Evolutionary conservation across 2,888 invertebrate genomes (phyloP).

Genomic region (Pantelozetes paolii): DNA sequence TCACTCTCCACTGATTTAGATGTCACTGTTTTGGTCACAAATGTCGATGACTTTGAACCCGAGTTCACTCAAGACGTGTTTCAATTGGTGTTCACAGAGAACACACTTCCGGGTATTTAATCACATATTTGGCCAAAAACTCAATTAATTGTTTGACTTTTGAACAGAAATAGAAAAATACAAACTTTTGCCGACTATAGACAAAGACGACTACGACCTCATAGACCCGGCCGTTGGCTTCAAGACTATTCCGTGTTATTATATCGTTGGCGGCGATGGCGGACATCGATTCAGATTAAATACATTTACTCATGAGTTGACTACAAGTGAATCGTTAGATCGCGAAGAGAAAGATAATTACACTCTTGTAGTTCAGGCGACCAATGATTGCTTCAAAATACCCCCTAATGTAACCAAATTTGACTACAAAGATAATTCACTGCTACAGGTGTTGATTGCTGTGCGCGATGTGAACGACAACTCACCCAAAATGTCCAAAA

Average conservation of each 20-base stretch:
- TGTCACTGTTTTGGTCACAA: slow-evolving; percentile 77
- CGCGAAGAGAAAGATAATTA: slow-evolving; percentile 67
- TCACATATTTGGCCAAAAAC: neutral
- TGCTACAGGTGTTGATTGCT: slow-evolving; percentile 47
- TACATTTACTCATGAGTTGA: slow-evolving; percentile 65
- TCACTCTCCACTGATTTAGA: slow-evolving; percentile 81
- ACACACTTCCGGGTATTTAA: slow-evolving; percentile 58
- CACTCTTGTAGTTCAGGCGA: slow-evolving; percentile 69
- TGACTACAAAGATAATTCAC: slow-evolving; percentile 59
- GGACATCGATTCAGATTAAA: slow-evolving; percentile 67
- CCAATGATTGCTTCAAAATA: slow-evolving; percentile 69
- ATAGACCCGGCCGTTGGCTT: slow-evolving; percentile 61
- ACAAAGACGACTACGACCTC: slow-evolving; percentile 76
- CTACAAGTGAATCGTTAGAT: slow-evolving; percentile 64
- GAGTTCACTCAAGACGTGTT: slow-evolving; percentile 69
- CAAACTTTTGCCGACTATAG: slow-evolving; percentile 73
- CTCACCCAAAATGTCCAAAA: slow-evolving; percentile 70
- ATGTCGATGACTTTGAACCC: slow-evolving; percentile 83
- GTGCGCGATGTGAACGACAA: slow-evolving; percentile 88
- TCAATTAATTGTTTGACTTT: neutral
- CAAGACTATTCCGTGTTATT: slow-evolving; percentile 82
- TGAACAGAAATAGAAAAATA: slow-evolving; percentile 58
- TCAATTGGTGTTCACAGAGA: slow-evolving; percentile 56
- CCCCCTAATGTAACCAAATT: slow-evolving; percentile 60
- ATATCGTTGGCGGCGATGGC: slow-evolving; percentile 78